Percentiles rank a stretch among this genome's conserved stretches.
Conservation (phyloP, 2,888 invertebrate species). For the Resseliella maxima region DNA sequence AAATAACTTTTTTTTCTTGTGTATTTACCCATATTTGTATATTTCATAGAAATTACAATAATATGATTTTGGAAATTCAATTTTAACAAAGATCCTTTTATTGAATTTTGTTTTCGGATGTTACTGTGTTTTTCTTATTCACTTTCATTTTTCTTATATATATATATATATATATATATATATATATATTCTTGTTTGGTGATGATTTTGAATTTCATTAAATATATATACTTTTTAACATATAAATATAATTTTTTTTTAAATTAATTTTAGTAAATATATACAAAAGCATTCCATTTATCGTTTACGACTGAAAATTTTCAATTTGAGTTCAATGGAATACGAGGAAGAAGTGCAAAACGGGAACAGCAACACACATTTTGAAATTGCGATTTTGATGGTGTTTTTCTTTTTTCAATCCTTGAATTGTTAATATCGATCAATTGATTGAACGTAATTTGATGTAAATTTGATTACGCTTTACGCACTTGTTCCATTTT, state of each 20-base stretch:
- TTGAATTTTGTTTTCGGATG: conserved; percentile 50
- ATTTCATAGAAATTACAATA: conserved; percentile 60
- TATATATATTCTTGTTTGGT: conserved; percentile 23
- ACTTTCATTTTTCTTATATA: conserved; percentile 52
- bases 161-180: conserved; percentile 57
- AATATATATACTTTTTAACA: conserved; percentile 14
- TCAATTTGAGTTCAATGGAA: background rate
- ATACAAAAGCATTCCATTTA: conserved; percentile 26
- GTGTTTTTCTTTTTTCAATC: background rate
- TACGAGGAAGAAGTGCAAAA: conserved; percentile 34
- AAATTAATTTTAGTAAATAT: background rate
- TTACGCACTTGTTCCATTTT: too few relatives aligned
- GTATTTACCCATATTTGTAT: conserved; percentile 56
- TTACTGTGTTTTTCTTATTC: background rate
- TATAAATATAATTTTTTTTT: conserved; percentile 53
- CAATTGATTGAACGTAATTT: background rate
- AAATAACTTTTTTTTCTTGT: background rate
- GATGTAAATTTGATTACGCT: too few relatives aligned
- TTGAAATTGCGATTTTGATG: background rate
- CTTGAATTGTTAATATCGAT: background rate
- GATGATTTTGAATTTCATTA: conserved; percentile 25
- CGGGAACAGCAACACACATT: background rate
- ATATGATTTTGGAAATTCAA: conserved; percentile 58
- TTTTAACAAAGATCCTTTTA: conserved; percentile 56
- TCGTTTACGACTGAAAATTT: background rate